Evolutionary conservation across 2,797 vertebrate genomes (phyloP).

Genomic region (Cichlasoma orientale): DNA sequence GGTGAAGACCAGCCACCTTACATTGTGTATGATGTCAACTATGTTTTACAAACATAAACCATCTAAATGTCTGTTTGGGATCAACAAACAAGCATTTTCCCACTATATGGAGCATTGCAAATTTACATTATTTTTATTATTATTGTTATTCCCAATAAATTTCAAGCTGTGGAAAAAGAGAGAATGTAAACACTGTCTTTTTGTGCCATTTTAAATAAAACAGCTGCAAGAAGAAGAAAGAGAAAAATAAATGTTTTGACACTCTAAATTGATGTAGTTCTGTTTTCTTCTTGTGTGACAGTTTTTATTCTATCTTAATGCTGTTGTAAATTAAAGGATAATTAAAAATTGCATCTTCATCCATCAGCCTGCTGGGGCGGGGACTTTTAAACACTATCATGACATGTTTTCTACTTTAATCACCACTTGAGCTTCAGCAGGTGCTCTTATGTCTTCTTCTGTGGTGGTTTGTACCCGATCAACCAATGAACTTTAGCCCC

Average conservation of each 20-base stretch:
- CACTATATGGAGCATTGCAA: no score
- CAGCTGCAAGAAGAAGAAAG: not conserved
- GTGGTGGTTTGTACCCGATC: not conserved
- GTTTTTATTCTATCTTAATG: not conserved
- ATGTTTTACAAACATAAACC: no score
- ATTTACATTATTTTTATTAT: no score
- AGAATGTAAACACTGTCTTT: not conserved
- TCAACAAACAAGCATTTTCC: no score
- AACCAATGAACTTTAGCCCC: not conserved
- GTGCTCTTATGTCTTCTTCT: not conserved
- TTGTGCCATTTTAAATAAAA: not conserved
- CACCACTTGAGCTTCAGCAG: not conserved
- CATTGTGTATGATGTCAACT: no score
- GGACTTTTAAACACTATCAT: not conserved
- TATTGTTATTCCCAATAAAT: not conserved
- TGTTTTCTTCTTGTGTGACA: not conserved
- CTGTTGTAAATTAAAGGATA: no score
- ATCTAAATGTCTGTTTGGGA: no score
- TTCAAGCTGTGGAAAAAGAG: not conserved
- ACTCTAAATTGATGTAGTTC: not conserved
- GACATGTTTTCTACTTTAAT: not conserved
- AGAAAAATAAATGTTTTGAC: not conserved
- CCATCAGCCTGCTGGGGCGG: not conserved
- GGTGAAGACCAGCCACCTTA: no score
- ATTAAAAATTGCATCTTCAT: no score